phyloP scores from a whole-genome alignment of 2,888 invertebrate genomes.

The Caenorhabditis doughertyi region DNA sequence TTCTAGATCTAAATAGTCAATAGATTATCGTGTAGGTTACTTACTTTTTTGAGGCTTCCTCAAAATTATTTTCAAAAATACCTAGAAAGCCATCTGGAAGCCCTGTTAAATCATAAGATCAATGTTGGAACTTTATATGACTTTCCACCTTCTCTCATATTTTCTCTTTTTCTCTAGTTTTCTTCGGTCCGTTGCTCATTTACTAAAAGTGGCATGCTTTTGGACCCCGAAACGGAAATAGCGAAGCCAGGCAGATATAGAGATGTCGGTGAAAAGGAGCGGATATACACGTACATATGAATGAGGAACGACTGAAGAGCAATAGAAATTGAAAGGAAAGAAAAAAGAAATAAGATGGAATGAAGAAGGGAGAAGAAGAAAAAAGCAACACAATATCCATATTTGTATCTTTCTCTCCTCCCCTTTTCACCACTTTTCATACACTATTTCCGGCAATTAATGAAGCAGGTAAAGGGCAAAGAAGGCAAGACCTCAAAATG shows the following conservation, averaged over 20 bases:
- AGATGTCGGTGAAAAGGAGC: slow-evolving; percentile 44
- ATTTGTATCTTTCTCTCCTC: neutral
- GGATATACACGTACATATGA: slow-evolving; percentile 47
- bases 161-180: slow-evolving; percentile 11
- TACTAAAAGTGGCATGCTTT: slow-evolving; percentile 46
- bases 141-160: slow-evolving; percentile 26
- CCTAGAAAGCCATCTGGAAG: too few relatives aligned
- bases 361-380: slow-evolving; percentile 14
- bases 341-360: slow-evolving; percentile 11
- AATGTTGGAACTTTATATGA: slow-evolving; percentile 29
- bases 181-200: slow-evolving; percentile 60
- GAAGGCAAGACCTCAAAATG: slow-evolving; percentile 22
- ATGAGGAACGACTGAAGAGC: slow-evolving; percentile 43
- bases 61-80: too few relatives aligned
- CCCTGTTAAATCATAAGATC: slow-evolving; percentile 21
- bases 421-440: neutral
- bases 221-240: slow-evolving; percentile 40
- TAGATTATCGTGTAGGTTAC: too few relatives aligned
- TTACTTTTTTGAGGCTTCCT: too few relatives aligned
- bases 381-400: slow-evolving; percentile 43
- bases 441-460: slow-evolving; percentile 55
- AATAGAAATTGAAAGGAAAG: slow-evolving; percentile 24
- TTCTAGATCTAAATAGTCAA: too few relatives aligned
- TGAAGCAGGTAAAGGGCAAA: slow-evolving; percentile 58
- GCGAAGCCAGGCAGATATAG: slow-evolving; percentile 33